Evolutionary conservation across 1,140 invertebrate species (phyloP).

Genomic region (Aphaenogaster ashmeadi): DNA sequence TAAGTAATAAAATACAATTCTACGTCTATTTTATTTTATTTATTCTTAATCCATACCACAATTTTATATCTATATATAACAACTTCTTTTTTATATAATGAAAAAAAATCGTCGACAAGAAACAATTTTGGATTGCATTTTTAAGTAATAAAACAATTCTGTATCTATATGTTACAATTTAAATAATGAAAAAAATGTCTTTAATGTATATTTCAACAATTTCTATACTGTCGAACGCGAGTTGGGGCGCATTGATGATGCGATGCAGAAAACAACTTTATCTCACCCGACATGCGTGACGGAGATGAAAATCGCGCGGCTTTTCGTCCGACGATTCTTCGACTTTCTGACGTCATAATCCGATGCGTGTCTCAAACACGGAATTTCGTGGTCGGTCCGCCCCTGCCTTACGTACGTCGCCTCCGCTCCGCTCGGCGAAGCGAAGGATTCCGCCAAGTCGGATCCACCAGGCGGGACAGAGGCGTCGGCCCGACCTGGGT

Average conservation of each 20-base stretch:
- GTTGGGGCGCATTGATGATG: background rate
- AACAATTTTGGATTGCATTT: background rate
- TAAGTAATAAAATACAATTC: conserved; percentile 5
- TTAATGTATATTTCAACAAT: background rate
- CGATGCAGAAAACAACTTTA: background rate
- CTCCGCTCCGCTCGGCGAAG: conserved; percentile 42
- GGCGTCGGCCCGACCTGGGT: conserved; percentile 82
- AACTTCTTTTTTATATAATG: too few relatives aligned
- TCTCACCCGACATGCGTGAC: background rate
- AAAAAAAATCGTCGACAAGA: background rate
- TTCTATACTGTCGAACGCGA: background rate
- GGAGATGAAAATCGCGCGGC: background rate
- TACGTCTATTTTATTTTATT: background rate
- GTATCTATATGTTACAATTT: too few relatives aligned
- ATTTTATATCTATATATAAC: too few relatives aligned
- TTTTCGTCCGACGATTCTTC: background rate
- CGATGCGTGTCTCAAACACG: background rate
- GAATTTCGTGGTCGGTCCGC: conserved; percentile 46
- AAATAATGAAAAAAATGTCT: too few relatives aligned
- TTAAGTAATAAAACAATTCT: conserved; percentile 1
- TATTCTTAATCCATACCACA: too few relatives aligned
- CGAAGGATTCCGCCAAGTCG: conserved; percentile 83
- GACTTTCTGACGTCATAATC: conserved; percentile 39
- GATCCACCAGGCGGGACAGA: conserved; percentile 78
- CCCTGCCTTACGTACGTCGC: conserved; percentile 50